phyloP scores from a whole-genome alignment of 2,797 vertebrate species.

The Knipowitschia caucasica region DNA sequence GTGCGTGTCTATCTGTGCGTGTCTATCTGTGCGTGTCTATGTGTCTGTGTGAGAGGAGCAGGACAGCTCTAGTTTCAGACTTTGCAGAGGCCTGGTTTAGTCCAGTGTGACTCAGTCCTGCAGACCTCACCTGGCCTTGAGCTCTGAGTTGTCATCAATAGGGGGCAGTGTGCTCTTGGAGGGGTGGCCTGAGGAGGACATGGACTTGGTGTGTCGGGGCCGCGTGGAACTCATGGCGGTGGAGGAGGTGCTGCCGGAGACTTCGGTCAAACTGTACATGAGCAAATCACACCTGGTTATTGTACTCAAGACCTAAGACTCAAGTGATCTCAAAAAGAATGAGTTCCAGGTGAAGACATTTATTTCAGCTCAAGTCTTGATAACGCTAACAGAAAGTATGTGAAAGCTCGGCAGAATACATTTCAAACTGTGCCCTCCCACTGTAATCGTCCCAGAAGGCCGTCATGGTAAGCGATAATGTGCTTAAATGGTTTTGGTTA shows the following conservation, averaged over 20 bases:
- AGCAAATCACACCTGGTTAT: not conserved
- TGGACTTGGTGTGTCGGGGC: slow-evolving; percentile 96
- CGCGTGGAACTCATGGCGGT: slow-evolving; percentile 80
- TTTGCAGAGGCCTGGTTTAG: not conserved
- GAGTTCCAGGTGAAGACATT: too few relatives aligned
- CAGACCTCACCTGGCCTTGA: slow-evolving; percentile 89
- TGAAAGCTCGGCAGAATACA: not conserved
- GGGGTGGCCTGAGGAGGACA: slow-evolving; percentile 96
- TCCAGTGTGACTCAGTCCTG: too few relatives aligned
- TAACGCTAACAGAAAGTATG: not conserved
- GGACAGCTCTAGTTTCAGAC: too few relatives aligned
- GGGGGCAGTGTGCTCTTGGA: slow-evolving; percentile 93
- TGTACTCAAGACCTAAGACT: too few relatives aligned
- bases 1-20: too few relatives aligned
- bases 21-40: too few relatives aligned
- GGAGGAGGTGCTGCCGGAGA: slow-evolving; percentile 81
- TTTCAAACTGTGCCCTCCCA: not conserved
- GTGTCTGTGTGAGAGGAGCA: too few relatives aligned
- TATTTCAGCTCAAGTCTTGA: too few relatives aligned
- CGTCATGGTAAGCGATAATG: not conserved
- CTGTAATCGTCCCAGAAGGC: not conserved
- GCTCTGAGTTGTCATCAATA: slow-evolving; percentile 93
- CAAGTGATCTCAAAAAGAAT: too few relatives aligned
- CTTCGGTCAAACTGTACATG: slow-evolving; percentile 85
- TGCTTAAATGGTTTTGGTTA: not conserved